phyloP scores from a whole-genome alignment of 2,797 vertebrate genomes.

The Neomorphus geoffroyi region DNA sequence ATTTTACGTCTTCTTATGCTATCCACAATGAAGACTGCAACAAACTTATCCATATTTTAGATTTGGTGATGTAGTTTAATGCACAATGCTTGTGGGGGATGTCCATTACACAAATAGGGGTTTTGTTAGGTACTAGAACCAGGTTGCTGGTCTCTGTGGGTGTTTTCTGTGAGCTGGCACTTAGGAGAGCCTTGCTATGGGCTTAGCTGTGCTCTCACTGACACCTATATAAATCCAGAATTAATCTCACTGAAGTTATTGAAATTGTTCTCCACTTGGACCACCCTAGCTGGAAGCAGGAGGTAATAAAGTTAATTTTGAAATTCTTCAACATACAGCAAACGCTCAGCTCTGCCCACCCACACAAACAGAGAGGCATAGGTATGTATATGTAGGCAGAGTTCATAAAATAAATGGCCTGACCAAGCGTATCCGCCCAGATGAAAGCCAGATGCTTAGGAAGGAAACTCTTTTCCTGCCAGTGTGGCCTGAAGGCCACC shows the following conservation, averaged over 20 bases:
- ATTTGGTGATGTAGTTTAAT: neutral
- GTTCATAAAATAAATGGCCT: neutral
- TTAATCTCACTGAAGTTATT: neutral
- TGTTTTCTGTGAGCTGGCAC: neutral
- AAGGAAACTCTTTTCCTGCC: slow-evolving; percentile 33
- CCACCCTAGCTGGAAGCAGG: neutral
- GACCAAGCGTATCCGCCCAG: neutral
- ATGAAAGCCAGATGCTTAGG: slow-evolving; percentile 59
- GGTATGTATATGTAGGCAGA: neutral
- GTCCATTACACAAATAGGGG: neutral
- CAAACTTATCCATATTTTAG: neutral
- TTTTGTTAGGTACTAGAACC: neutral
- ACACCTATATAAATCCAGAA: neutral
- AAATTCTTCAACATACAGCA: neutral
- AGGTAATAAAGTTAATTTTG: slow-evolving; percentile 26
- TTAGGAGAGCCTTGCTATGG: neutral
- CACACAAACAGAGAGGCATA: neutral
- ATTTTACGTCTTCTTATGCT: neutral
- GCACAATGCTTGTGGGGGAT: neutral
- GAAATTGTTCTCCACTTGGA: neutral
- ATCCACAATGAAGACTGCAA: neutral
- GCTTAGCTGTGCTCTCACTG: neutral
- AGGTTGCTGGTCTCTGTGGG: neutral
- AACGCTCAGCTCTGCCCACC: neutral
- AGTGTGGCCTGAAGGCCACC: neutral